phyloP scores from a whole-genome alignment of 2,113 vertebrate genomes.

The Dunckerocampus dactyliophorus region DNA sequence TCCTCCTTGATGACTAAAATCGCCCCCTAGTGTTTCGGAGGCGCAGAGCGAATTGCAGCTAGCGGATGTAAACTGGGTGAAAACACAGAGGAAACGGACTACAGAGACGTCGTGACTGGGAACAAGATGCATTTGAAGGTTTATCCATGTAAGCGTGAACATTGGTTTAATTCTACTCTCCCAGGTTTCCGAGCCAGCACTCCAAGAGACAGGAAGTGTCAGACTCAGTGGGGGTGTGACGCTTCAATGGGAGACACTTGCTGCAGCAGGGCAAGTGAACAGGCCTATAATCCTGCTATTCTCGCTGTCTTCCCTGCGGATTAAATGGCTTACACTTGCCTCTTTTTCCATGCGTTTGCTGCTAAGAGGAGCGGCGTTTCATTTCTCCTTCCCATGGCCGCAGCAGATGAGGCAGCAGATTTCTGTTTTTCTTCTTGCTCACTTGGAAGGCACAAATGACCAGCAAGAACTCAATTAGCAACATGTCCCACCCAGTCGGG shows the following conservation, averaged over 20 bases:
- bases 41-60: not conserved
- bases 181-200: conserved; percentile 22
- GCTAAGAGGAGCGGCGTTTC: conserved; percentile 50
- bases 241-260: conserved; percentile 44
- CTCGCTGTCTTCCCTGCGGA: conserved; percentile 50
- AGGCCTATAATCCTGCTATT: conserved; percentile 39
- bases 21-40: not conserved
- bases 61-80: not conserved
- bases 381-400: conserved; percentile 42
- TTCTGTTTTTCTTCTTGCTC: conserved; percentile 79
- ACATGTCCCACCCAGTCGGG: conserved; percentile 57
- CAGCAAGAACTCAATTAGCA: conserved; percentile 81
- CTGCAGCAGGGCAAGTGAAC: conserved; percentile 12
- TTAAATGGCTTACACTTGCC: conserved; percentile 67
- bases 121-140: conserved; percentile 22
- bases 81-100: not conserved
- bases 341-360: conserved; percentile 42
- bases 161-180: conserved; percentile 39
- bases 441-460: conserved; percentile 81
- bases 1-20: no score
- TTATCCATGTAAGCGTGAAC: conserved; percentile 39
- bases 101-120: not conserved
- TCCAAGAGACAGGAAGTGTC: conserved; percentile 51
- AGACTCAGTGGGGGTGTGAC: conserved; percentile 31
- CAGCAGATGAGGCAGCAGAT: conserved; percentile 65